Evolutionary conservation across 2,888 invertebrate species (phyloP), one percentile per base, ranked within the genome.

Genomic region (Frankliniella intonsa): DNA sequence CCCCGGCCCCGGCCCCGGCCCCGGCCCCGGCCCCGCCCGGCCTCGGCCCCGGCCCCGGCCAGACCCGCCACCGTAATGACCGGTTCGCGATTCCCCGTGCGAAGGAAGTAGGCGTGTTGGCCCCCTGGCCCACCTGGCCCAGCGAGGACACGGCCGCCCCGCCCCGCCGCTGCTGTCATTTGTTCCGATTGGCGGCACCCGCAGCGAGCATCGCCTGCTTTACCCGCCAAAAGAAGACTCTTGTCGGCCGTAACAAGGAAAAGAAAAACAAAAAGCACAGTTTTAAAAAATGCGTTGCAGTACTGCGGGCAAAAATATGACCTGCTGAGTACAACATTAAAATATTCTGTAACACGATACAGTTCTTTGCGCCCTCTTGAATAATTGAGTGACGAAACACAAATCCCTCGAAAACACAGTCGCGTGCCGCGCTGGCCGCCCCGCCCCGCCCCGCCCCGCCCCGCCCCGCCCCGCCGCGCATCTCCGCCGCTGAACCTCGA

Each of bases 81-180:
- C 12, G 69, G 69, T 76, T 76, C 69, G 55, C 55, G 69, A 22
- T 76, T 76, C 69, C 69, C 69, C 22, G 69, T 62, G 69, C 69
- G 69, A 25, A 76, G 69, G 69, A 76, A 76, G 69, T 76, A 76
- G 69, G 69, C 69, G 69, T 76, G 25, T 55, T 55, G 69, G 65
- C 10, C 51, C 51, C 10, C 7, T 17, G 55, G 55, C 55, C 38
- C 38, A 38, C 38, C 38, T 38, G 38, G 38, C 38, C 38, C 38
- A 38, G 3, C 38, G 38, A 38, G 38, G 38, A 38, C 38, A 38
- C 38, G 5, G 38, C 38, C 38, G 38, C 38, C 5, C 69, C n/a
- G 69, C 3, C 69, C 11, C 69, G 25, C 8, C 3, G 69, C 22
- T 25, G 25, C 10, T 76, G 69, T 76, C 69, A 76, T 76, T 76